phyloP scores from a whole-genome alignment of 2,888 invertebrate species.

The Mythimna lalbum region DNA sequence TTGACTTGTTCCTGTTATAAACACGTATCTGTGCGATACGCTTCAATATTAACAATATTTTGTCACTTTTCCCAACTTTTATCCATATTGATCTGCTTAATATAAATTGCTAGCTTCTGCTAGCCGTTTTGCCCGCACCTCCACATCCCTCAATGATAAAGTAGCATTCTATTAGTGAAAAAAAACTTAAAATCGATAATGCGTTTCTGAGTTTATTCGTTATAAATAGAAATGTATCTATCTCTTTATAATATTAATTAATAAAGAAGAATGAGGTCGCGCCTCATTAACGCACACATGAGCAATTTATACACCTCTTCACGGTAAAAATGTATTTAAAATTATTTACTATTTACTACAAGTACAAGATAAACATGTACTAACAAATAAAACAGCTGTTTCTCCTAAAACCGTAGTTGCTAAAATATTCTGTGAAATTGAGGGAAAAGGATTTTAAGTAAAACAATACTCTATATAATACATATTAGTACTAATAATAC shows the following conservation, averaged over 20 bases:
- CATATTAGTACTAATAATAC: background rate
- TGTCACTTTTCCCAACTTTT: slow-evolving; percentile 33
- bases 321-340: background rate
- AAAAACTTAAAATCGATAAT: too few species aligned
- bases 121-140: too few species aligned
- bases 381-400: slow-evolving; percentile 21
- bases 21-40: slow-evolving; percentile 56
- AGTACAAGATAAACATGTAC: background rate
- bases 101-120: background rate
- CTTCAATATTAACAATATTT: slow-evolving; percentile 50
- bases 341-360: slow-evolving; percentile 1
- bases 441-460: background rate
- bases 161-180: too few species aligned
- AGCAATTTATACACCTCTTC: background rate
- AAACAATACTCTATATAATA: background rate
- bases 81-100: background rate
- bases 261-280: background rate
- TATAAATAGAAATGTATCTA: too few species aligned
- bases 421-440: background rate
- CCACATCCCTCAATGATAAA: too few species aligned
- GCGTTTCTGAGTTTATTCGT: too few species aligned
- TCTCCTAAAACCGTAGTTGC: too few species aligned
- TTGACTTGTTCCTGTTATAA: slow-evolving; percentile 61
- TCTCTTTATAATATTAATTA: too few species aligned
- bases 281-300: slow-evolving; percentile 1